A percentile compares a stretch with the other conserved stretches of the same genome.
phyloP scores from a whole-genome alignment of 1,140 invertebrate genomes.

The Cepaea nemoralis region DNA sequence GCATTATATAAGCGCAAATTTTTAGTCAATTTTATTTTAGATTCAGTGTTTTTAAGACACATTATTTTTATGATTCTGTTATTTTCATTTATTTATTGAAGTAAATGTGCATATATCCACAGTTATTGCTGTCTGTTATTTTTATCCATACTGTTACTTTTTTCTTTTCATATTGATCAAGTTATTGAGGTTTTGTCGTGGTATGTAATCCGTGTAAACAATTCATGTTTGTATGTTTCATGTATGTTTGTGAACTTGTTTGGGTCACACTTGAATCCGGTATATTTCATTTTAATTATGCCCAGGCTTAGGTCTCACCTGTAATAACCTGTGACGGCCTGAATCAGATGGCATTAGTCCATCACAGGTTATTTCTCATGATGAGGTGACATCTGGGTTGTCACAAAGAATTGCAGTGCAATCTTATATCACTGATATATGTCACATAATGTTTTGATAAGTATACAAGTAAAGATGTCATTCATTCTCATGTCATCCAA shows the following conservation, averaged over 20 bases:
- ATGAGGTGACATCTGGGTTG: background rate
- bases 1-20: too few relatives aligned
- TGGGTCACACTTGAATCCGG: background rate
- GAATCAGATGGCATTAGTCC: background rate
- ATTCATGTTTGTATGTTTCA: background rate
- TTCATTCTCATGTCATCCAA: too few relatives aligned
- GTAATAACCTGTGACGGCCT: background rate
- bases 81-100: background rate
- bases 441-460: too few relatives aligned
- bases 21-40: background rate
- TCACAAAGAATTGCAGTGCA: constrained; percentile 2
- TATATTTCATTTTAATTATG: background rate
- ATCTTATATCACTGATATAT: background rate
- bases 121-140: background rate
- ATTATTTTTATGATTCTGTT: background rate
- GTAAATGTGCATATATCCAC: background rate
- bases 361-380: background rate
- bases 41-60: background rate
- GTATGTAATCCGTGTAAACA: too few relatives aligned
- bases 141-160: background rate
- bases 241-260: background rate
- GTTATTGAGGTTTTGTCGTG: background rate
- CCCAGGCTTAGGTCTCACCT: background rate
- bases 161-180: background rate
- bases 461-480: too few relatives aligned